Evolutionary conservation across 2,113 vertebrate species (phyloP).

Genomic region (Pelvicachromis taeniatus): DNA sequence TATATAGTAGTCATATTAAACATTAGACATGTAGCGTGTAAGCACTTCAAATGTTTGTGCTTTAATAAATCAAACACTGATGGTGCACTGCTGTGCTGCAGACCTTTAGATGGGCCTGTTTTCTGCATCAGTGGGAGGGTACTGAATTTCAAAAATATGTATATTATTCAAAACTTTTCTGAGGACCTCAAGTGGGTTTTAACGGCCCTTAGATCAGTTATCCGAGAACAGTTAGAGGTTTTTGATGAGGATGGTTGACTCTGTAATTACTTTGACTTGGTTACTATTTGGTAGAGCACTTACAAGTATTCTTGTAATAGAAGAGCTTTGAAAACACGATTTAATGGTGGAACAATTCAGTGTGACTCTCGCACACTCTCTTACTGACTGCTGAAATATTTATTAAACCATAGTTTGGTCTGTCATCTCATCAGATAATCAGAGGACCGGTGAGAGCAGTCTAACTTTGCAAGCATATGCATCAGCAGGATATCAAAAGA

Average conservation of each 20-base stretch:
- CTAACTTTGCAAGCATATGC: not conserved
- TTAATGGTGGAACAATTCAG: not conserved
- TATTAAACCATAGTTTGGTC: not conserved
- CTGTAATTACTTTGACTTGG: not conserved
- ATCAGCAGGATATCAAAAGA: not conserved
- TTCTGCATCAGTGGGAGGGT: no score
- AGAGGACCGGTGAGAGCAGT: not conserved
- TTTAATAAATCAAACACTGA: not conserved
- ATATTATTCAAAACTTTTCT: not conserved
- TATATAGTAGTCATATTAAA: not conserved
- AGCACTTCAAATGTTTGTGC: not conserved
- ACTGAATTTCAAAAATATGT: not conserved
- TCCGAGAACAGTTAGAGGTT: not conserved
- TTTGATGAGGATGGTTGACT: not conserved
- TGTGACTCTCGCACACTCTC: not conserved
- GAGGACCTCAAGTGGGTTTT: not conserved
- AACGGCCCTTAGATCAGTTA: fast-evolving
- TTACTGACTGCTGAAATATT: not conserved
- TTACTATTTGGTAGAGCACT: not conserved
- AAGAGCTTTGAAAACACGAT: not conserved
- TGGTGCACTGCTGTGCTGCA: not conserved
- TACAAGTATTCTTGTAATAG: not conserved
- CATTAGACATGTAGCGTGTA: not conserved
- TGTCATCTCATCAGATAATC: not conserved
- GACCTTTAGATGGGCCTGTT: fast-evolving